These are phyloP conservation scores for Pterophyllum scalare DNA, from an alignment of 2,113 vertebrate genomes.

Conservation along the genomic window DNA sequence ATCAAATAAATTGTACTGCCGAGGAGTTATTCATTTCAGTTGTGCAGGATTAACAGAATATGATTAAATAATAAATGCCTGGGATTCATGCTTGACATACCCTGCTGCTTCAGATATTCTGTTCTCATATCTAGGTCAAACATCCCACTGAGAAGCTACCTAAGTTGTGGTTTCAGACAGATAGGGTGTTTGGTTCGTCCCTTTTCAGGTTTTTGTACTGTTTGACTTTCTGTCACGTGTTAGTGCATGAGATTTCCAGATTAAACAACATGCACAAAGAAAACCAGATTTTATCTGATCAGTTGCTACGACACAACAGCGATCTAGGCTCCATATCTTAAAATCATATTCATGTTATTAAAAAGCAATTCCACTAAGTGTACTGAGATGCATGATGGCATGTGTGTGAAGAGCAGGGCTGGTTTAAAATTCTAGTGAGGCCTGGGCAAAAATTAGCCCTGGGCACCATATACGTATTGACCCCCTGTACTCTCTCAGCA, in stretches of 20 bases:
- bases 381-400: background rate
- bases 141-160: conserved; percentile 39
- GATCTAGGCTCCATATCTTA: background rate
- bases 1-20: background rate
- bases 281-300: background rate
- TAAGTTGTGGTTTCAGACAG: conserved; percentile 31
- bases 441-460: background rate
- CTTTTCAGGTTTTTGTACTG: background rate
- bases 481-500: background rate
- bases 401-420: background rate
- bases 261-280: background rate
- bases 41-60: conserved; percentile 35
- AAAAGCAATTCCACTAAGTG: background rate
- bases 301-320: background rate
- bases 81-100: conserved; percentile 23
- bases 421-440: background rate
- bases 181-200: background rate
- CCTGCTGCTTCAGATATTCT: conserved; percentile 34
- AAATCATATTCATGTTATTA: background rate
- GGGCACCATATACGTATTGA: background rate
- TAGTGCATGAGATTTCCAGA: background rate
- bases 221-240: conserved; percentile 6
- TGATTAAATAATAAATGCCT: conserved; percentile 8
- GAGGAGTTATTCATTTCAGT: conserved; percentile 15
- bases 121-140: conserved; percentile 54